These are phyloP conservation scores for Eilema caniola DNA, from an alignment of 2,888 invertebrate genomes.

Conservation along the genomic window DNA sequence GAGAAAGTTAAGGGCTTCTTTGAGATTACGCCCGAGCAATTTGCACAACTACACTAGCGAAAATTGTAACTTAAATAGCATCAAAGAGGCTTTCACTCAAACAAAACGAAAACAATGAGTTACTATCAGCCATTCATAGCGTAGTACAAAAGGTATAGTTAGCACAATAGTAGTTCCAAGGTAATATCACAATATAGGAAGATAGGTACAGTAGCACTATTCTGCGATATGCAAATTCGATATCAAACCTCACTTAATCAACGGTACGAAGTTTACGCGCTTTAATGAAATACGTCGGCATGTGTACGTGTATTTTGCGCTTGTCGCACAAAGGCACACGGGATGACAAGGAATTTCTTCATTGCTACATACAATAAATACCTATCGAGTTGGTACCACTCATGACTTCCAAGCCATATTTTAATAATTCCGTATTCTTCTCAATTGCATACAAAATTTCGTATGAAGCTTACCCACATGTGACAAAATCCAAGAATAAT, in stretches of 20 bases:
- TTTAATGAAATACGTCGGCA: background rate
- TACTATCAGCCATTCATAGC: background rate
- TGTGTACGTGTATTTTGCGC: background rate
- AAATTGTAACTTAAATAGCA: background rate
- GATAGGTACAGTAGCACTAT: background rate
- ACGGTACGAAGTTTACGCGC: background rate
- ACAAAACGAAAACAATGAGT: constrained; percentile 8
- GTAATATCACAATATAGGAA: background rate
- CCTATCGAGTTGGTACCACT: constrained; percentile 3
- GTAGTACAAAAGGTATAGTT: background rate
- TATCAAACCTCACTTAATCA: background rate
- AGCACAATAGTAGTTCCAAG: background rate
- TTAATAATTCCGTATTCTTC: background rate
- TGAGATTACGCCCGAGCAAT: background rate
- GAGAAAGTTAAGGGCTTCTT: background rate
- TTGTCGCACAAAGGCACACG: background rate
- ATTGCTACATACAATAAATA: background rate
- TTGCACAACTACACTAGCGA: background rate
- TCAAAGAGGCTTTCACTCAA: constrained; percentile 13
- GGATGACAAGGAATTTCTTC: background rate
- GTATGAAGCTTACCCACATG: background rate
- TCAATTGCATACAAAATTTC: background rate
- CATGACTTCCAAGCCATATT: background rate
- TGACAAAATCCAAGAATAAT: background rate
- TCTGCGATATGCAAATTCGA: background rate